A percentile compares a stretch with the other conserved stretches of the same genome.
Evolutionary conservation across 2,888 invertebrate genomes (phyloP).

Genomic region (Zaprionus obscuricornis): DNA sequence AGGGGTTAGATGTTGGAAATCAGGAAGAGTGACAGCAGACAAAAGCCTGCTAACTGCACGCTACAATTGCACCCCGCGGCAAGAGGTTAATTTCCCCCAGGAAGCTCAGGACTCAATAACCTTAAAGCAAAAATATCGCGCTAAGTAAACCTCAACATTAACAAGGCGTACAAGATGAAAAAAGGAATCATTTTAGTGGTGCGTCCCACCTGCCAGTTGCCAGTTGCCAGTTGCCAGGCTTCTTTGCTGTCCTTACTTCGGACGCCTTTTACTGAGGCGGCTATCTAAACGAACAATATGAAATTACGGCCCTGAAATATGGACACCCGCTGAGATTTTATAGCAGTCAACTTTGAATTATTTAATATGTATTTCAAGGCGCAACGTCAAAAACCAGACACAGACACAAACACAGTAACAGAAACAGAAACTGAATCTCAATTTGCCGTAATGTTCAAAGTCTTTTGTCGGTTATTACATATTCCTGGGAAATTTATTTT

Average conservation of each 20-base stretch:
- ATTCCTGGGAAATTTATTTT: neutral
- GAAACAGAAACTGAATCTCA: constrained; percentile 14
- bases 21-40: constrained; percentile 9
- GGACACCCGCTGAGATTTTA: constrained; percentile 74
- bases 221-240: constrained; percentile 9
- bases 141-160: constrained; percentile 76
- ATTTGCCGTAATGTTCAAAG: constrained; percentile 29
- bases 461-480: constrained; percentile 19
- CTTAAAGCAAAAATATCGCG: constrained; percentile 62
- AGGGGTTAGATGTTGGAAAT: too few species aligned
- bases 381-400: constrained; percentile 51
- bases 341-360: constrained; percentile 76
- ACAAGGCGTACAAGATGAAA: constrained; percentile 48
- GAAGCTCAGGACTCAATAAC: constrained; percentile 71
- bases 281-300: constrained; percentile 58
- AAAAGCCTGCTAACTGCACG: constrained; percentile 33
- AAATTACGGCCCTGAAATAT: constrained; percentile 69
- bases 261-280: constrained; percentile 16
- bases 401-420: constrained; percentile 59
- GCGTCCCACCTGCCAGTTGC: constrained; percentile 42
- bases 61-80: constrained; percentile 56
- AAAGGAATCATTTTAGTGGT: constrained; percentile 24
- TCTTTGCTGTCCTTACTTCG: too few species aligned
- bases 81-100: constrained; percentile 75
- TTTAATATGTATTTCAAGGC: constrained; percentile 71